Conservation (phyloP, 1,140 invertebrate genomes). For the Pseudomyrmex flavicornis region DNA sequence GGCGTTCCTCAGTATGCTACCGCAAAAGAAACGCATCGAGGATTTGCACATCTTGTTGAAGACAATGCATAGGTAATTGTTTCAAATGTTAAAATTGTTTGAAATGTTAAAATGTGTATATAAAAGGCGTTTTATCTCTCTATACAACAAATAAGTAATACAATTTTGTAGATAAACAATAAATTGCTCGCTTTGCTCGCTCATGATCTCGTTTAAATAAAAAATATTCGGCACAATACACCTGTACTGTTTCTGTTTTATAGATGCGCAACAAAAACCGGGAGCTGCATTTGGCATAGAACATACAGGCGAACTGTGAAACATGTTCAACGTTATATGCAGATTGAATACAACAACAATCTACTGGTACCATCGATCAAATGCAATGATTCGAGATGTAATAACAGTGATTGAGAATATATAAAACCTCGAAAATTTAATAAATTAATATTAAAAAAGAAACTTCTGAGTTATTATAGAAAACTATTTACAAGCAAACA, state of each 20-base stretch:
- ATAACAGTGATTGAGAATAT: slow-evolving; percentile 76
- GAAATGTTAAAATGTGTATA: slow-evolving; percentile 14
- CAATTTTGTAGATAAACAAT: slow-evolving; percentile 58
- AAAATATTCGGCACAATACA: slow-evolving; percentile 75
- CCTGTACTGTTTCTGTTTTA: slow-evolving; percentile 60
- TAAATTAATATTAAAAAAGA: slow-evolving; percentile 84
- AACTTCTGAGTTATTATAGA: slow-evolving; percentile 76
- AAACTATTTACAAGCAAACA: slow-evolving; percentile 84
- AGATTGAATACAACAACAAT: slow-evolving; percentile 82
- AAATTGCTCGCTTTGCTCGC: slow-evolving; percentile 66
- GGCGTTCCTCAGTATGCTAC: slow-evolving; percentile 82
- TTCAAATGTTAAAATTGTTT: slow-evolving; percentile 6
- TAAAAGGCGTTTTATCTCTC: slow-evolving; percentile 8
- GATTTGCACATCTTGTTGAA: slow-evolving; percentile 82
- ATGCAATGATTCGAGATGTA: slow-evolving; percentile 80
- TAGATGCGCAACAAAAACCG: slow-evolving; percentile 82
- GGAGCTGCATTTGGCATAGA: slow-evolving; percentile 83
- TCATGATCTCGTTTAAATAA: slow-evolving; percentile 72
- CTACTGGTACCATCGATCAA: slow-evolving; percentile 81
- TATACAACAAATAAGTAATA: slow-evolving; percentile 57
- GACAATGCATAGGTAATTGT: slow-evolving; percentile 81
- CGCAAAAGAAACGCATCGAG: slow-evolving; percentile 79
- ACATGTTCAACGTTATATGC: slow-evolving; percentile 84
- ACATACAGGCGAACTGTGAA: slow-evolving; percentile 82
- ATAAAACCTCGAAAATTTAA: slow-evolving; percentile 79